Percentiles rank a stretch among this genome's conserved stretches.
Evolutionary conservation across 2,888 invertebrate species (phyloP).

Genomic region (Ectobius pallidus): DNA sequence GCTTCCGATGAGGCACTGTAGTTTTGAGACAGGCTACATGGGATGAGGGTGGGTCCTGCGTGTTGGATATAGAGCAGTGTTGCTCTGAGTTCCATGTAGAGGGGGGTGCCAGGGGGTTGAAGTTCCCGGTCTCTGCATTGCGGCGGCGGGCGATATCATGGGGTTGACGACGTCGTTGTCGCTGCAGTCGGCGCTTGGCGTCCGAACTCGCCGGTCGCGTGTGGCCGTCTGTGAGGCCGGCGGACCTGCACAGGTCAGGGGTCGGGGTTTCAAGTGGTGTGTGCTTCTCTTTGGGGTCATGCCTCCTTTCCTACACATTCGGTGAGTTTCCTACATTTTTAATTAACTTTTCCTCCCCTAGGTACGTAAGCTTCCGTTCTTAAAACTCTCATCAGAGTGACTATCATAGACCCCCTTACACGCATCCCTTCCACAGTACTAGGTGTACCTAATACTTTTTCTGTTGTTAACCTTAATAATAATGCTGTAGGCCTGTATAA

Average conservation of each 20-base stretch:
- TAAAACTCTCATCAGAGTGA: no score
- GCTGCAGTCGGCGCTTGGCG: slow-evolving; percentile 31
- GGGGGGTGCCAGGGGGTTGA: slow-evolving; percentile 18
- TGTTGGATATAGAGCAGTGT: neutral
- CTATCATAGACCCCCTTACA: no score
- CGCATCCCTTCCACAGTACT: no score
- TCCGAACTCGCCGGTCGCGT: slow-evolving; percentile 22
- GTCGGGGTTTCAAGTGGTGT: slow-evolving; percentile 17
- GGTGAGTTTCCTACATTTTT: neutral
- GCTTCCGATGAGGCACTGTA: no score
- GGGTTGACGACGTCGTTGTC: slow-evolving; percentile 7
- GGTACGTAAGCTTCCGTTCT: no score
- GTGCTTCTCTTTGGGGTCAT: neutral
- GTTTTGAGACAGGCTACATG: no score
- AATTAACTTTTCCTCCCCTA: no score
- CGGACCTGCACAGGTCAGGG: slow-evolving; percentile 19
- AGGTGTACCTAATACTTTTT: no score
- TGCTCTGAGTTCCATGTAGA: slow-evolving; percentile 16
- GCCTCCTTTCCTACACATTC: neutral
- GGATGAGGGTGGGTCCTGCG: no score
- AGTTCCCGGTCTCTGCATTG: slow-evolving; percentile 37
- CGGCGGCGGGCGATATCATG: slow-evolving; percentile 34
- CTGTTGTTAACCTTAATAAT: no score
- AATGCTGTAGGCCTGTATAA: no score
- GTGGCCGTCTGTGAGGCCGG: neutral